Percentiles rank a stretch among this genome's conserved stretches.
phyloP scores from a whole-genome alignment of 2,113 vertebrate species.

The Malurus cyaneus region DNA sequence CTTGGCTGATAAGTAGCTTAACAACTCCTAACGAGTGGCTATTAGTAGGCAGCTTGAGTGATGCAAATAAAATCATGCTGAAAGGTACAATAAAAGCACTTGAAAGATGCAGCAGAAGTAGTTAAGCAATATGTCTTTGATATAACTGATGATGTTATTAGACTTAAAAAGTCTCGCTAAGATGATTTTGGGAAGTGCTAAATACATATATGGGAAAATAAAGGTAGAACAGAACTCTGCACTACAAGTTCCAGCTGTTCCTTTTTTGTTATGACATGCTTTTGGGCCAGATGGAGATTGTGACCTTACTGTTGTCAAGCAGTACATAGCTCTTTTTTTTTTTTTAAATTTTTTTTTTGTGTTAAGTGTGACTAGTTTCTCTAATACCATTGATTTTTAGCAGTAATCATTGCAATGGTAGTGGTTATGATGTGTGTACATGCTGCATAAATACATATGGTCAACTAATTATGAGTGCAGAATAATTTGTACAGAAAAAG shows the following conservation, averaged over 20 bases:
- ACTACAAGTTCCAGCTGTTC: not conserved
- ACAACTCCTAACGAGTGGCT: not conserved
- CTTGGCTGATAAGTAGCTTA: not conserved
- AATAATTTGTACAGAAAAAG: not conserved
- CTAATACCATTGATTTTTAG: not conserved
- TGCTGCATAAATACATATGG: not conserved
- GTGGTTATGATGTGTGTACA: not conserved
- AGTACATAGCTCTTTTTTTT: not conserved
- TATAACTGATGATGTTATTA: not conserved
- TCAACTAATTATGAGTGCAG: not conserved
- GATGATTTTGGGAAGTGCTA: not conserved
- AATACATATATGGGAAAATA: not conserved
- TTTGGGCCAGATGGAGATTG: conserved; percentile 8
- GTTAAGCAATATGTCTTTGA: not conserved
- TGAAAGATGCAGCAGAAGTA: not conserved
- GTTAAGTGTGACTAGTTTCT: not conserved
- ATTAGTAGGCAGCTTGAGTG: not conserved
- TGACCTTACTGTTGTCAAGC: not conserved
- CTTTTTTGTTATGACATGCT: not conserved
- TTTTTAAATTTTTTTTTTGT: not conserved
- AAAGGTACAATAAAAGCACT: not conserved
- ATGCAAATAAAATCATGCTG: not conserved
- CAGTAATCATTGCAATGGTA: not conserved
- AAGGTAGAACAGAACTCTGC: not conserved
- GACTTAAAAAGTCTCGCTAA: not conserved